Evolutionary conservation across 2,888 invertebrate species (phyloP).

Genomic region (Cephonodes hylas): DNA sequence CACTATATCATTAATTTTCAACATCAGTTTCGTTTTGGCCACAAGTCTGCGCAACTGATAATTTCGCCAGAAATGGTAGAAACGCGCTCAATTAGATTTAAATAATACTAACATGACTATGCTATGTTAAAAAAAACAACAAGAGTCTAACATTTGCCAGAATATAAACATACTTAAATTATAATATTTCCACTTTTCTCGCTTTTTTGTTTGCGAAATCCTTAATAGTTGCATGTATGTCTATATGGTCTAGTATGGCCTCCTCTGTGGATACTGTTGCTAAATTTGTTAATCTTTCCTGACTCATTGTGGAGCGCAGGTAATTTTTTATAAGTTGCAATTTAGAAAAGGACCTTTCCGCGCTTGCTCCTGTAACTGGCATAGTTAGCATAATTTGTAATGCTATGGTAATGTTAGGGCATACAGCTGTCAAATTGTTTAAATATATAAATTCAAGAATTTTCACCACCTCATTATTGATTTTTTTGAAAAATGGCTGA

Average conservation of each 20-base stretch:
- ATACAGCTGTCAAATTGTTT: slow-evolving; percentile 24
- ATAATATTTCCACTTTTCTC: slow-evolving; percentile 25
- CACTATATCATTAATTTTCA: too few relatives aligned
- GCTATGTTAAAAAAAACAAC: slow-evolving; percentile 19
- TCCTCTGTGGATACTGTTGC: slow-evolving; percentile 26
- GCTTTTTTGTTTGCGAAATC: slow-evolving; percentile 28
- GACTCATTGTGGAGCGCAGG: slow-evolving; percentile 22
- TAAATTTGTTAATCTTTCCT: slow-evolving; percentile 26
- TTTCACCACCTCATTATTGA: slow-evolving; percentile 15
- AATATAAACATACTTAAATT: slow-evolving; percentile 22
- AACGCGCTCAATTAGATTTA: too few relatives aligned
- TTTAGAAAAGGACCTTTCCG: slow-evolving; percentile 24
- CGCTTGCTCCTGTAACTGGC: slow-evolving; percentile 23
- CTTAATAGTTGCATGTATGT: slow-evolving; percentile 26
- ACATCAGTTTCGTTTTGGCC: too few relatives aligned
- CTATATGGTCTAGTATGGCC: slow-evolving; percentile 27
- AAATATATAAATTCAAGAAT: slow-evolving; percentile 22
- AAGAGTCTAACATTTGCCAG: slow-evolving; percentile 15
- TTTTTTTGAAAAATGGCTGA: slow-evolving; percentile 21
- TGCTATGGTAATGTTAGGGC: slow-evolving; percentile 23
- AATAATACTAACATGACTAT: slow-evolving; percentile 10
- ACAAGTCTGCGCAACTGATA: too few relatives aligned
- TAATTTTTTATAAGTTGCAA: slow-evolving; percentile 25
- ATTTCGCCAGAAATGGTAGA: too few relatives aligned
- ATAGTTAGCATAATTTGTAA: slow-evolving; percentile 24